phyloP scores from a whole-genome alignment of 2,888 invertebrate species.

The Yponomeuta cagnagella region DNA sequence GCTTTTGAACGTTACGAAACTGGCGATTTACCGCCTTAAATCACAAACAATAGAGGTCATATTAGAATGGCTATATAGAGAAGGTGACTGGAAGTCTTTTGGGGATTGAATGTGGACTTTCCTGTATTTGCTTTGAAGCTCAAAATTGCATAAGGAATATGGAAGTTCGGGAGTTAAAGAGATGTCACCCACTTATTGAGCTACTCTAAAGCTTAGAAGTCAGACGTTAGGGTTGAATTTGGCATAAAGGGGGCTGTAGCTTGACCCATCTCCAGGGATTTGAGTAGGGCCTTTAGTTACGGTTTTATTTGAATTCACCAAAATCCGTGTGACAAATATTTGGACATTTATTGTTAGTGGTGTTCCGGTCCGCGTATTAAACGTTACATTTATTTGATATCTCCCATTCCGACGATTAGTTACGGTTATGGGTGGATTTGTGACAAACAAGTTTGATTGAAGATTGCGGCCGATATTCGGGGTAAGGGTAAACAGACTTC shows the following conservation, averaged over 20 bases:
- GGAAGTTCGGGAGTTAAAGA: conserved; percentile 27
- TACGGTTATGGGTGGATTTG: conserved; percentile 36
- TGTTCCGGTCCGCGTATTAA: conserved; percentile 67
- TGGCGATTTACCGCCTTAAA: conserved; percentile 26
- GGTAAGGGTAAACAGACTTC: neutral
- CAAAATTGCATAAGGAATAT: conserved; percentile 21
- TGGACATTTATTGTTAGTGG: conserved; percentile 65
- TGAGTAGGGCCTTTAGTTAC: conserved; percentile 60
- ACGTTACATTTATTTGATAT: conserved; percentile 54
- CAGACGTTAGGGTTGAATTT: neutral
- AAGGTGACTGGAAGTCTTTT: neutral
- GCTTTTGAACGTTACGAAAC: conserved; percentile 14
- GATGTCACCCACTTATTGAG: conserved; percentile 24
- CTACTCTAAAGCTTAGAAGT: neutral
- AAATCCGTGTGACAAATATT: conserved; percentile 70
- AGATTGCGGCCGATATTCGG: neutral
- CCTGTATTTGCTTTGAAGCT: neutral
- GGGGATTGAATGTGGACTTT: neutral
- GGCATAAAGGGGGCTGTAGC: conserved; percentile 17
- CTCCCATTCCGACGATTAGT: conserved; percentile 42
- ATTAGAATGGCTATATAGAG: neutral
- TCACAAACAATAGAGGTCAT: neutral
- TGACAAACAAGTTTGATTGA: conserved; percentile 29
- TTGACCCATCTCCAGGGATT: conserved; percentile 68
- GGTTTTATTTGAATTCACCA: conserved; percentile 70